Conservation (phyloP, 2,113 vertebrate species). For the Ondatra zibethicus region DNA sequence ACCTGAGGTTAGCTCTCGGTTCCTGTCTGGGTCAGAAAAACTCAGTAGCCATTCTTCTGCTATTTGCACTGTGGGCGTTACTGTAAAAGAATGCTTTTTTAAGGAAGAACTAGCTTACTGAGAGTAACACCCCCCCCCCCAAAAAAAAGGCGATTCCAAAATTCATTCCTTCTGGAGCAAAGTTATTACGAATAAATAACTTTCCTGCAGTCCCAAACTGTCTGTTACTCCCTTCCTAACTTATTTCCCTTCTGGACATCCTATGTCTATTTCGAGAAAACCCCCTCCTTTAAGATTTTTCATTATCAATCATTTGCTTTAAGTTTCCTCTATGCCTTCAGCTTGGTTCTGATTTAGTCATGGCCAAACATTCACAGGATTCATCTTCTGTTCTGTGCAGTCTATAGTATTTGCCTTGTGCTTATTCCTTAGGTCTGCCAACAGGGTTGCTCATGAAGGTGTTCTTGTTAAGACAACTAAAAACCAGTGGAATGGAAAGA, state of each 20-base stretch:
- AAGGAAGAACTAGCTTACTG: not conserved
- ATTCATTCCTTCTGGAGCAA: not conserved
- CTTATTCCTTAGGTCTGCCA: slow-evolving; percentile 1
- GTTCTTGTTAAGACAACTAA: slow-evolving; percentile 79
- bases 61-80: not conserved
- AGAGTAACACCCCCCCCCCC: not conserved
- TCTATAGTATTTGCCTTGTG: not conserved
- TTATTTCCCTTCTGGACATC: not conserved
- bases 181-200: slow-evolving; percentile 17
- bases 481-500: slow-evolving; percentile 81
- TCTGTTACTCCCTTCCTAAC: not conserved
- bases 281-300: not conserved
- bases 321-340: not conserved
- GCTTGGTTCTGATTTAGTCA: not conserved
- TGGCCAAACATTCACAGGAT: not conserved
- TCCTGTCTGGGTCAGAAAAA: not conserved
- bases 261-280: not conserved
- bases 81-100: not conserved
- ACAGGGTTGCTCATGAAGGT: not conserved
- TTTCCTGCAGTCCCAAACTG: not conserved
- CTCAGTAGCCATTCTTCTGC: not conserved
- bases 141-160: not conserved
- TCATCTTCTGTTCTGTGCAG: not conserved
- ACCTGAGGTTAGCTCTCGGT: not conserved
- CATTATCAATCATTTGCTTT: not conserved